Evolutionary conservation across 2,113 vertebrate species (phyloP).

Genomic region (Solea senegalensis): DNA sequence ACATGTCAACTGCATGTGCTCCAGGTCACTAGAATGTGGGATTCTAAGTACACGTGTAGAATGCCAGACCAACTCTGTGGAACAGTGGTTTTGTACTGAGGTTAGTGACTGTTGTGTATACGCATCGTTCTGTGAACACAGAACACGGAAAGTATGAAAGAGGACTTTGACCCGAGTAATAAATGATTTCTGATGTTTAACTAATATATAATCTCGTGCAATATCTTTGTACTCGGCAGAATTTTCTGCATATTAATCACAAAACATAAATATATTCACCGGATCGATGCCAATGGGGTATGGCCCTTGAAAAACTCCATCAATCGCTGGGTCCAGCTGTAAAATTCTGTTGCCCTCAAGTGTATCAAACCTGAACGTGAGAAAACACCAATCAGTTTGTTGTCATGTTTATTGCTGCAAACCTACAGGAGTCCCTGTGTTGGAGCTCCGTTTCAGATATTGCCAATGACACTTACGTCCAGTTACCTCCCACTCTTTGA

Average conservation of each 20-base stretch:
- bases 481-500: conserved; percentile 78
- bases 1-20: too few relatives aligned
- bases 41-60: too few relatives aligned
- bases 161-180: too few relatives aligned
- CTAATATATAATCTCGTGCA: too few relatives aligned
- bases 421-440: too few relatives aligned
- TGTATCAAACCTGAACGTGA: conserved; percentile 75
- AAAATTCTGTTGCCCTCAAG: conserved; percentile 82
- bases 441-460: background rate
- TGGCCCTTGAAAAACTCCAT: conserved; percentile 90
- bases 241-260: background rate
- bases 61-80: too few relatives aligned
- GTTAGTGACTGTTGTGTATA: too few relatives aligned
- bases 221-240: background rate
- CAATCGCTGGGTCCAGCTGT: conserved; percentile 89
- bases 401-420: background rate
- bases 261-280: conserved; percentile 72
- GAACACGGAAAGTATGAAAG: too few relatives aligned
- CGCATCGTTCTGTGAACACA: too few relatives aligned
- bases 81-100: too few relatives aligned
- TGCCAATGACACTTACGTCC: conserved; percentile 88
- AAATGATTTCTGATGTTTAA: too few relatives aligned
- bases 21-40: too few relatives aligned
- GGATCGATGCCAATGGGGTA: conserved; percentile 98
- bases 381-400: background rate